Evolutionary conservation across 2,113 vertebrate species (phyloP).

Genomic region (Brachyhypopomus gauderio): DNA sequence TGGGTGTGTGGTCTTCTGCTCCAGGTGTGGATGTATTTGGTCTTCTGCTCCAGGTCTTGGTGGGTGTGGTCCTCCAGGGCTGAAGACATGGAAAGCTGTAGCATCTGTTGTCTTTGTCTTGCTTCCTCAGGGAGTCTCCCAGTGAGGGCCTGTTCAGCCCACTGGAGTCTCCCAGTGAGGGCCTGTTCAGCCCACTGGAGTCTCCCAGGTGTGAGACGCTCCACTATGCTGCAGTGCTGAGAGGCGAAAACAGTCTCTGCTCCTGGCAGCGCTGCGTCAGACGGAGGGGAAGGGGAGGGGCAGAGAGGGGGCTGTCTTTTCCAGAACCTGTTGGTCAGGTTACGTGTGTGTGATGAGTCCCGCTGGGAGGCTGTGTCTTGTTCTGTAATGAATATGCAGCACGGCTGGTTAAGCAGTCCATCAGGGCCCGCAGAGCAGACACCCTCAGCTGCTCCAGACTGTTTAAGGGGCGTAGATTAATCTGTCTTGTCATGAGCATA

Average conservation of each 20-base stretch:
- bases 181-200: conserved; percentile 22
- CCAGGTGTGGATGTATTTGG: neutral
- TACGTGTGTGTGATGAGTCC: conserved; percentile 1
- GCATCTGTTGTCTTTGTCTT: conserved; percentile 45
- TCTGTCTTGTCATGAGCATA: conserved; percentile 50
- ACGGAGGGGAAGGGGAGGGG: neutral
- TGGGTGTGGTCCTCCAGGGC: neutral
- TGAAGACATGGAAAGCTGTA: neutral
- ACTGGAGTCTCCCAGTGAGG: conserved; percentile 20
- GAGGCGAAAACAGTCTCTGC: too few species aligned
- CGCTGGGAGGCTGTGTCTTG: neutral
- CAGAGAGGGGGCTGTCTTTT: neutral
- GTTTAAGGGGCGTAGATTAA: conserved; percentile 44
- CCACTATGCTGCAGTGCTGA: too few species aligned
- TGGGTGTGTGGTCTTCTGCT: neutral
- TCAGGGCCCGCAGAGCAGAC: conserved; percentile 24
- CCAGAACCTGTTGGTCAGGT: conserved; percentile 44
- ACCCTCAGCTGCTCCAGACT: conserved; percentile 17
- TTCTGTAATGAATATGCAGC: conserved; percentile 45
- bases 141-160: conserved; percentile 19
- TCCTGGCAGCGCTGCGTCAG: neutral
- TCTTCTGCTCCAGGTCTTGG: neutral
- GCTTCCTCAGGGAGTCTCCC: conserved; percentile 5
- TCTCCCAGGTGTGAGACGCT: conserved; percentile 5
- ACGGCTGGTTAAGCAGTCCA: conserved; percentile 51